Evolutionary conservation across 2,797 vertebrate species (phyloP).

Genomic region (Sphenodon punctatus): DNA sequence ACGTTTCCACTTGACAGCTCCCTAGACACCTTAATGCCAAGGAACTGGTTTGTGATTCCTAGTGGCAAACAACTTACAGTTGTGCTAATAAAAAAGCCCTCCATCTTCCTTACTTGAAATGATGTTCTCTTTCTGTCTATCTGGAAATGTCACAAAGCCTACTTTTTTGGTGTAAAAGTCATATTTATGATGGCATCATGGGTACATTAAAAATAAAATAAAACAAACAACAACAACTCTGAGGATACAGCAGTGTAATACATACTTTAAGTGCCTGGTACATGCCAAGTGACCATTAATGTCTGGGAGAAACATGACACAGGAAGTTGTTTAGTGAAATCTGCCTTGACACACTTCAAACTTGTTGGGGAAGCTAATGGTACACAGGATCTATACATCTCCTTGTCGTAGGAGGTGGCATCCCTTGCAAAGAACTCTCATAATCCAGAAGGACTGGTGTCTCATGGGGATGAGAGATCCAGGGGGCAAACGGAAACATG

Average conservation of each 20-base stretch:
- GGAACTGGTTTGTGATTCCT: conserved; percentile 53
- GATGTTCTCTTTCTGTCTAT: conserved; percentile 24
- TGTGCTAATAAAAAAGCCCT: conserved; percentile 55
- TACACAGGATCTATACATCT: conserved; percentile 57
- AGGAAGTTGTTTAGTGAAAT: no score
- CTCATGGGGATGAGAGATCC: background rate
- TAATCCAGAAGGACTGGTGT: conserved; percentile 42
- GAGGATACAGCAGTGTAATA: conserved; percentile 17
- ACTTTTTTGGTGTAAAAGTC: background rate
- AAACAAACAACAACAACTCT: conserved; percentile 4
- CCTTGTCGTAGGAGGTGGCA: no score
- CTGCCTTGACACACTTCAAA: no score
- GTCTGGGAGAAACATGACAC: no score
- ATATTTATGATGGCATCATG: conserved; percentile 24
- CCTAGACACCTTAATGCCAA: conserved; percentile 50
- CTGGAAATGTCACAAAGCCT: conserved; percentile 20
- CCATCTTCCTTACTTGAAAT: conserved; percentile 54
- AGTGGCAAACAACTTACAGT: conserved; percentile 49
- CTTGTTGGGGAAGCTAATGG: background rate
- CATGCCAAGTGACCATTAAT: conserved; percentile 31
- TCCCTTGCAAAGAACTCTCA: conserved; percentile 41
- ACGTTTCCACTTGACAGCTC: conserved; percentile 27
- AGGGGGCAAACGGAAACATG: conserved; percentile 1
- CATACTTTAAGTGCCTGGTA: background rate
- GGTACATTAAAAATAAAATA: no score